Conservation (phyloP, 2,113 vertebrate species). For the Halcyon senegalensis region DNA sequence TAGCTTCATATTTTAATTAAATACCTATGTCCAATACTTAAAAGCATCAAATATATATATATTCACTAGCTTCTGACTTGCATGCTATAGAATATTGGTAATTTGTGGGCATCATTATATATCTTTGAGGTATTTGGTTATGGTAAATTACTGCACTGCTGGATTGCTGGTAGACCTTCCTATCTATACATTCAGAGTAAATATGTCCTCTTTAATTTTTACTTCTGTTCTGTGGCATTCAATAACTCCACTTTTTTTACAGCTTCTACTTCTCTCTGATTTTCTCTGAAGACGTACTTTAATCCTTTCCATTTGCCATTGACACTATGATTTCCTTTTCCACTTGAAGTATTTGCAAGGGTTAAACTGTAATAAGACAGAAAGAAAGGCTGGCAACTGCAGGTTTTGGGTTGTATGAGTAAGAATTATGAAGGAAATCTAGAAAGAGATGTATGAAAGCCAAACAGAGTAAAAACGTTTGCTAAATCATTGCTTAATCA, state of each 20-base stretch:
- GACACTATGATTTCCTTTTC: neutral
- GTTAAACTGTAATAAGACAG: neutral
- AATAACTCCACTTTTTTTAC: neutral
- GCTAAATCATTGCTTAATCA: constrained; percentile 22
- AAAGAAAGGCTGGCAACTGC: neutral
- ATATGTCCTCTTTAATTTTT: neutral
- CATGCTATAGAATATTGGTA: neutral
- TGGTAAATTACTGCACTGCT: neutral
- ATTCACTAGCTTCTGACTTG: neutral
- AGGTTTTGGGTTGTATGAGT: neutral
- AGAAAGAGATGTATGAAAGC: neutral
- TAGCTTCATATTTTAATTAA: neutral
- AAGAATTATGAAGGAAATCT: neutral
- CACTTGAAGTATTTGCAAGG: neutral
- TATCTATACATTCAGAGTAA: neutral
- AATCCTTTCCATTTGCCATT: neutral
- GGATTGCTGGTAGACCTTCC: neutral
- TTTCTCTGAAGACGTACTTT: neutral
- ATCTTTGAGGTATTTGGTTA: neutral
- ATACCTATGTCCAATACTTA: neutral
- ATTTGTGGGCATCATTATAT: neutral
- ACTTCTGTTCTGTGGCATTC: neutral
- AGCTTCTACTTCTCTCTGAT: neutral
- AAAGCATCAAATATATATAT: neutral
- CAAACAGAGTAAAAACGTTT: neutral